Evolutionary conservation across 1,140 invertebrate genomes (phyloP), one percentile per base, ranked within the genome.

Genomic region (Galleria mellonella): DNA sequence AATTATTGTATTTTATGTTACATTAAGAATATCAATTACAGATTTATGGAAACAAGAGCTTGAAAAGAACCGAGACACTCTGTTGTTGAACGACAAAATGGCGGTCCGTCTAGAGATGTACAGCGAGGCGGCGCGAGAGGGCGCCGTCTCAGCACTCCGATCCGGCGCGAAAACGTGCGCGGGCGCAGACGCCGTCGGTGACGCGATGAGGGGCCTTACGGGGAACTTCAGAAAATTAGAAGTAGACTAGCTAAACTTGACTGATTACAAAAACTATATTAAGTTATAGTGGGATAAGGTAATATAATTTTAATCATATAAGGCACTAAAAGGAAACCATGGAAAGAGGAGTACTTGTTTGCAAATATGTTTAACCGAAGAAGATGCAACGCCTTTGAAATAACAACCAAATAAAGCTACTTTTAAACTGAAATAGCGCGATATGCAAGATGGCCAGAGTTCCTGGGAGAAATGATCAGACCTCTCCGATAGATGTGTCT

Each of bases 141-240:
- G 93, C 11, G 91, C 92, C 0, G 89, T 94, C 1, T 93, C 92
- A 0, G 92, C 92, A 0, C 77, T 89, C 12, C 78, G 87, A 1
- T 36, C 78, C 8, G 65, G 82, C 15, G 72, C 72, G 0, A 88
- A 88, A 45, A 88, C 88, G 1, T 88, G 88, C 47, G 84, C 87
- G 0, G 86, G 87, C 11, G 87, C 89, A 32, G 77, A 83, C 43
- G 60, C 76, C 0, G 81, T 83, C 5, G 87, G 83, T 9, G 89
- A 91, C 51, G 89, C 89, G 4, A 89, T 93, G 71, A 75, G 89
- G 43, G 92, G 92, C 1, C 88, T 93, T 31, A 91, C 89, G 5
- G 93, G 93, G 33, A 94, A 92, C 62, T 94, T 94, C 77, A 87
- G 92, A 43, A 93, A 93, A 72, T 87, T 94, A 31, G 92, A 94